Evolutionary conservation across 1,140 invertebrate genomes (phyloP).

Genomic region (Bombus vancouverensis): DNA sequence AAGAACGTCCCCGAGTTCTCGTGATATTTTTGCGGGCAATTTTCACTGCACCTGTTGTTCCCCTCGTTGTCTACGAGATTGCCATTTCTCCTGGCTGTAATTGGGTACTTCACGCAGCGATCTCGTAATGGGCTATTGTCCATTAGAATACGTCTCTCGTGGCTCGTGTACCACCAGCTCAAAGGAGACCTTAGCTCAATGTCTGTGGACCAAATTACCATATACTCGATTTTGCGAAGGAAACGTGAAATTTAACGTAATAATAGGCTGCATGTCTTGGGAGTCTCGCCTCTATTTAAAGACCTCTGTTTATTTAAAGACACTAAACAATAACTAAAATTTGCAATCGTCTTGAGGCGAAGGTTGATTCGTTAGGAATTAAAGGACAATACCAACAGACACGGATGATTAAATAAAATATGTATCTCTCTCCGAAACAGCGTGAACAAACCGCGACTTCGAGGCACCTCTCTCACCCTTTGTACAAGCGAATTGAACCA

Average conservation of each 20-base stretch:
- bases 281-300: neutral
- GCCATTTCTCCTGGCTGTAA: constrained; percentile 62
- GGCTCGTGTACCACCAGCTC: constrained; percentile 7
- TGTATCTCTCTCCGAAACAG: constrained; percentile 40
- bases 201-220: constrained; percentile 51
- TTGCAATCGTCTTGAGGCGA: neutral
- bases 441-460: constrained; percentile 28
- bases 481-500: constrained; percentile 47
- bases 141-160: constrained; percentile 49
- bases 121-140: constrained; percentile 45
- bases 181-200: constrained; percentile 35
- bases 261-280: constrained; percentile 33
- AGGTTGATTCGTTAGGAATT: neutral
- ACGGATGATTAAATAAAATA: constrained; percentile 58
- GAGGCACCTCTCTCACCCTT: neutral
- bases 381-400: neutral
- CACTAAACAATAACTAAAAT: neutral
- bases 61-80: constrained; percentile 45
- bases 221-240: constrained; percentile 35
- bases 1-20: constrained; percentile 21
- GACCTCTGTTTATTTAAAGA: neutral
- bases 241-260: constrained; percentile 30
- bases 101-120: constrained; percentile 58
- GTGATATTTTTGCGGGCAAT: constrained; percentile 52
- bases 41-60: constrained; percentile 57